Evolutionary conservation across 2,797 vertebrate genomes (phyloP).

Genomic region (Melanotaenia parkinsoni): DNA sequence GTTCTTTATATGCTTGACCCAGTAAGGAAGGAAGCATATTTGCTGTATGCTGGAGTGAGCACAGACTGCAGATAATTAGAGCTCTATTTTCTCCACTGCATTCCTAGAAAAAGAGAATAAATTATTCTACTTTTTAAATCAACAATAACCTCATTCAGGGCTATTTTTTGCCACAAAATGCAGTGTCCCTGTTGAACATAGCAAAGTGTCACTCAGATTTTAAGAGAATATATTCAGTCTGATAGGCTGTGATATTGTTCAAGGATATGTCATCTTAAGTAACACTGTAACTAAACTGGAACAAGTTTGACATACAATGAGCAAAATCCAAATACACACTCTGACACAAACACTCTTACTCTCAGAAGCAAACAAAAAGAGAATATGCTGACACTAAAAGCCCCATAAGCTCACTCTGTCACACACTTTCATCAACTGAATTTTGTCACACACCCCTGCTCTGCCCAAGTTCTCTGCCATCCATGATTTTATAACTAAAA

Average conservation of each 20-base stretch:
- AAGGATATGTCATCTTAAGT: slow-evolving; percentile 8
- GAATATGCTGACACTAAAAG: neutral
- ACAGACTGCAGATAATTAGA: slow-evolving; percentile 24
- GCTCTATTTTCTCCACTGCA: slow-evolving; percentile 4
- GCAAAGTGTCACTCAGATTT: slow-evolving; percentile 14
- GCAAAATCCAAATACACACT: neutral
- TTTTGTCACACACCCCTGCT: neutral
- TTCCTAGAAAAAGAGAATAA: neutral
- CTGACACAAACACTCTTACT: neutral
- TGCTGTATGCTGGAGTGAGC: slow-evolving; percentile 4
- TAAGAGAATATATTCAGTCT: slow-evolving; percentile 19
- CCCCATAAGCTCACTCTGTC: neutral
- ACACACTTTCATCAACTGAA: neutral
- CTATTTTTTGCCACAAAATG: slow-evolving; percentile 2
- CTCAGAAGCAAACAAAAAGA: neutral
- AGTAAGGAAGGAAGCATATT: slow-evolving; percentile 15
- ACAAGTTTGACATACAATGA: slow-evolving; percentile 4
- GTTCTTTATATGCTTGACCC: slow-evolving; percentile 18
- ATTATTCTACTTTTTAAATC: neutral
- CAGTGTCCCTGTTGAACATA: neutral
- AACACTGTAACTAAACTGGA: slow-evolving; percentile 26
- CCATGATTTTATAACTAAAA: no score
- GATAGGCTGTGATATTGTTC: slow-evolving; percentile 17
- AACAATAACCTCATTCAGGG: slow-evolving; percentile 13
- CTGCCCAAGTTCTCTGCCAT: no score